These are phyloP conservation scores for Drosophila neonasuta DNA, from an alignment of 2,888 invertebrate genomes.

Conservation along the genomic window DNA sequence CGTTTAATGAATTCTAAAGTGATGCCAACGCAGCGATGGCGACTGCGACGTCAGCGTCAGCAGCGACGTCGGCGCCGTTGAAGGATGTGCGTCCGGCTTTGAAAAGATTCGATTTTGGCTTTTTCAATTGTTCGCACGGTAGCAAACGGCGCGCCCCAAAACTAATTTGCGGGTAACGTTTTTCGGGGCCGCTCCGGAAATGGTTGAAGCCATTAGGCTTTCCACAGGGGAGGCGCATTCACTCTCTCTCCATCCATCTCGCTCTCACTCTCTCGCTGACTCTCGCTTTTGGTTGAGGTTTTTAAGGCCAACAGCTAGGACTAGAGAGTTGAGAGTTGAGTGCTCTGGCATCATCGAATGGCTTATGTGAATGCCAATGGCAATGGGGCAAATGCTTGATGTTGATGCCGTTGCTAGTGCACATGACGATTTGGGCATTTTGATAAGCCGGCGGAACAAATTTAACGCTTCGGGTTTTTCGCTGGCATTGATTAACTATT, in stretches of 20 bases:
- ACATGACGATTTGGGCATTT: slow-evolving; percentile 72
- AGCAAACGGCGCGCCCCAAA: slow-evolving; percentile 55
- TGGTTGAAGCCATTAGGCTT: slow-evolving; percentile 72
- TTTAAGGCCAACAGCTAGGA: slow-evolving; percentile 28
- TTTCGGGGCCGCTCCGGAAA: slow-evolving; percentile 68
- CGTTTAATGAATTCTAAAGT: slow-evolving; percentile 78
- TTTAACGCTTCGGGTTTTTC: slow-evolving; percentile 47
- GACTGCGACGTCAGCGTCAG: not conserved
- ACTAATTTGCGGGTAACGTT: slow-evolving; percentile 76
- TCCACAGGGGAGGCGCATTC: not conserved
- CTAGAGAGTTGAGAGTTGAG: slow-evolving; percentile 11
- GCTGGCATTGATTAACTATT: slow-evolving; percentile 74
- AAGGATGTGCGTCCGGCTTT: slow-evolving; percentile 71
- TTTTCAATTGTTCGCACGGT: slow-evolving; percentile 75
- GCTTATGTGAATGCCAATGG: slow-evolving; percentile 46
- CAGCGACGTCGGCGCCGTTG: slow-evolving; percentile 42
- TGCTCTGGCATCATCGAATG: slow-evolving; percentile 38
- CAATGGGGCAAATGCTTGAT: too few relatives aligned
- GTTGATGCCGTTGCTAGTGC: slow-evolving; percentile 34
- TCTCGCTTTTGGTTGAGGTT: slow-evolving; percentile 15
- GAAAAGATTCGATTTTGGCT: slow-evolving; percentile 76
- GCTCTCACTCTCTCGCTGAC: not conserved
- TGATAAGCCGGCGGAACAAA: slow-evolving; percentile 73
- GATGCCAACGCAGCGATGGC: slow-evolving; percentile 24
- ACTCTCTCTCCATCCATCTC: not conserved